Evolutionary conservation across 64 coral and sea anemone species (phyloP), one percentile per base, ranked within the genome.

Genomic region (Cladopsammia gracilis): DNA sequence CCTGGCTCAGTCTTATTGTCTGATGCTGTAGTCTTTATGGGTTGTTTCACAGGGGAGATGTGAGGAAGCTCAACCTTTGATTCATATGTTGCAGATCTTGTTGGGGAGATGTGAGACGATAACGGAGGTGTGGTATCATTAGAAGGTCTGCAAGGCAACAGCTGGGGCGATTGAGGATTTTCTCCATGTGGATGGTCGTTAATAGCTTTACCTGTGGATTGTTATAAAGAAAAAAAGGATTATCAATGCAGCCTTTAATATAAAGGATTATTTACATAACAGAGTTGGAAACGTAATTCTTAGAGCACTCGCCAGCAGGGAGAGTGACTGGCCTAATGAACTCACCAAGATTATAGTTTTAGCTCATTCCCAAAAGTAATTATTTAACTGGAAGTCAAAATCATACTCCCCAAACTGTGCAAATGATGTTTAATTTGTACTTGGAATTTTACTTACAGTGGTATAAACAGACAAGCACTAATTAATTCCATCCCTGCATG

Each of bases 171-270:
- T 16, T 62, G 78, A 19, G 78, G 57, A 51, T 12, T 49, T 51
- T 65, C 80, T 68, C 48, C 43, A 84, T 47, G 42, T 51, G 80
- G 80, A 9, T 84, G 61, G 43, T 46, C 61, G 49, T 67, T 23
- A 2, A 84, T 23, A 3, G 61, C 61, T 14, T 18, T 68, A 50
- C 43, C 80, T 84, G 20, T 67, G 80, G 45, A 67, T 67, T 43
- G 16, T 11, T 77, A 77, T 4, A 77, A 25, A 25, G 19, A 8
- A 25, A 18, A 23, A 48, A 0, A 8, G 9, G 6, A 23, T 45
- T 45, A 46, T 10, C 13, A 71, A 14, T 44, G 9, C 10, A 12
- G 34, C 34, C 34, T 34, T 34, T 34, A 34, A 1, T 34, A 34
- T 34, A 34, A 34, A 34, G 34, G 34, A 34, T 34, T 34, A 34